Conservation (phyloP, 2,888 invertebrate species). For the Phyto melanocephala region DNA sequence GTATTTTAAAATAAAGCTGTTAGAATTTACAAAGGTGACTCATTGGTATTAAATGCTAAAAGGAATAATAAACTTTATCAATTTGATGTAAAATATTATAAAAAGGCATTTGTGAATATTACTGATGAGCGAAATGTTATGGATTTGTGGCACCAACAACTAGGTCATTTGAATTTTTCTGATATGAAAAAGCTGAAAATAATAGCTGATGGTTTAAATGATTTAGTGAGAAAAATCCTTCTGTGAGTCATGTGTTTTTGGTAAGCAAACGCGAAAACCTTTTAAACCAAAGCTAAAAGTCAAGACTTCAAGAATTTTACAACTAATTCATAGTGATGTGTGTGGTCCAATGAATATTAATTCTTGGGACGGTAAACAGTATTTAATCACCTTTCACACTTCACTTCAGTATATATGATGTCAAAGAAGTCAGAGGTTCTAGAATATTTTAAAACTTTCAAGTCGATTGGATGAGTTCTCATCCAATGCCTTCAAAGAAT, state of each 20-base stretch:
- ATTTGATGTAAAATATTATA: neutral
- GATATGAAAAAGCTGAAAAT: neutral
- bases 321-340: neutral
- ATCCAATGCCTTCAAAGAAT: neutral
- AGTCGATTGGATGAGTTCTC: constrained; percentile 18
- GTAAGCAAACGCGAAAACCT: neutral
- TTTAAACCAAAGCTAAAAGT: neutral
- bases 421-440: constrained; percentile 1
- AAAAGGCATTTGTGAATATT: neutral
- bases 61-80: neutral
- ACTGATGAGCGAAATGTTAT: neutral
- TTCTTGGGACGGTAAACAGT: neutral
- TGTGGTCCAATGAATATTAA: neutral
- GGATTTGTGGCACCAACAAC: neutral
- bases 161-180: neutral
- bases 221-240: neutral
- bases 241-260: neutral
- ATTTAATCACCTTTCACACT: neutral
- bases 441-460: neutral
- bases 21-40: neutral
- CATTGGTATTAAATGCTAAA: neutral
- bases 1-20: neutral
- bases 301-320: neutral
- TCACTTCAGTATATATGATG: neutral
- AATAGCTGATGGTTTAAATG: neutral